These are phyloP conservation scores for Andrena fulva DNA, from an alignment of 2,888 invertebrate genomes.

Conservation along the genomic window DNA sequence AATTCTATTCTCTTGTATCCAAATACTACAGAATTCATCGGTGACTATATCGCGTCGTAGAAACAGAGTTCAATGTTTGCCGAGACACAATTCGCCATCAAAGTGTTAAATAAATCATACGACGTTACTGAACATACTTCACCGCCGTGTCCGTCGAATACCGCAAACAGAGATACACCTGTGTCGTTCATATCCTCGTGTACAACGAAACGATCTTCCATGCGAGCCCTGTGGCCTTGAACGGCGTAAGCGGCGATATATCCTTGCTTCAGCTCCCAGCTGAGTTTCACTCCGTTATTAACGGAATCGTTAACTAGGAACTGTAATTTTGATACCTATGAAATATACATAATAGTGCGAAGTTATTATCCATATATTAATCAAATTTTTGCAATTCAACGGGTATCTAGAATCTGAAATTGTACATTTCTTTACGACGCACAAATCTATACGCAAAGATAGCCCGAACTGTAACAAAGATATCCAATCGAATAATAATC, in stretches of 20 bases:
- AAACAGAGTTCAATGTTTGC: too few species aligned
- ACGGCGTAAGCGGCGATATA: constrained; percentile 95
- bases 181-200: constrained; percentile 94
- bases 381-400: not conserved
- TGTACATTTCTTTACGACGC: not conserved
- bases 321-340: constrained; percentile 79
- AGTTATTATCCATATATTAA: not conserved
- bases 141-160: constrained; percentile 98
- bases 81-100: too few species aligned
- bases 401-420: not conserved
- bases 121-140: constrained; percentile 86
- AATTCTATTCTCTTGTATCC: too few species aligned
- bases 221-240: constrained; percentile 94
- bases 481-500: too few species aligned
- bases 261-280: constrained; percentile 92
- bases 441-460: not conserved
- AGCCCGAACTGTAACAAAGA: not conserved
- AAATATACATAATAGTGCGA: constrained; percentile 3
- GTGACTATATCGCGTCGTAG: too few species aligned
- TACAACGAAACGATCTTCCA: constrained; percentile 97
- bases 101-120: not conserved
- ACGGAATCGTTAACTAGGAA: constrained; percentile 80
- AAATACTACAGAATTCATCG: too few species aligned
- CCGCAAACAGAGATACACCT: constrained; percentile 94
- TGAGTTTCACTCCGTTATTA: constrained; percentile 85